Percentiles rank a stretch among this genome's conserved stretches.
Conservation (phyloP, 2,113 vertebrate species). For the Pteruthius melanotis region DNA sequence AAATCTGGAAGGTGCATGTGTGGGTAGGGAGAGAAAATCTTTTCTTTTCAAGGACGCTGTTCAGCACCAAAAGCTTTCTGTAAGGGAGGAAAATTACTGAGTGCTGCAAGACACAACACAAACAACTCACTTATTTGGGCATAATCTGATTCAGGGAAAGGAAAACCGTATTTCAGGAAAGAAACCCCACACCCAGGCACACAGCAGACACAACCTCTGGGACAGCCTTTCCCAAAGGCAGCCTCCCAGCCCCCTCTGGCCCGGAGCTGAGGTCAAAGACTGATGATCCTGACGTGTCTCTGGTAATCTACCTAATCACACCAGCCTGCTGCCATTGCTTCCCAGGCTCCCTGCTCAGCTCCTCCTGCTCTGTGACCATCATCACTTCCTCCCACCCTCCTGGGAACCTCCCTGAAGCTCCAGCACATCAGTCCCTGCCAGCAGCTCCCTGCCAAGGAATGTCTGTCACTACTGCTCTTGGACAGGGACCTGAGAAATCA, state of each 20-base stretch:
- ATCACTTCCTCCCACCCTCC: neutral
- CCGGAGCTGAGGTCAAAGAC: neutral
- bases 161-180: neutral
- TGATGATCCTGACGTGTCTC: neutral
- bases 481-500: neutral
- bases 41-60: neutral
- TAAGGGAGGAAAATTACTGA: neutral
- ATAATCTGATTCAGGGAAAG: neutral
- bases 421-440: fast-evolving
- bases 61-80: neutral
- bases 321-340: neutral
- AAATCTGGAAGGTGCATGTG: neutral
- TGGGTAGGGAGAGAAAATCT: neutral
- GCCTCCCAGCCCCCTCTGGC: neutral
- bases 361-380: neutral
- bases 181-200: neutral
- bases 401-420: neutral
- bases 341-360: neutral
- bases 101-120: neutral
- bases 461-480: neutral
- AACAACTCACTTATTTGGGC: neutral
- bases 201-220: neutral
- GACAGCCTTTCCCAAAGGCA: neutral
- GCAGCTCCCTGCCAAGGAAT: neutral
- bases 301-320: conserved; percentile 9